These are phyloP conservation scores for Hyperoplus lanceolatus DNA, from an alignment of 2,797 vertebrate genomes.

Conservation along the genomic window DNA sequence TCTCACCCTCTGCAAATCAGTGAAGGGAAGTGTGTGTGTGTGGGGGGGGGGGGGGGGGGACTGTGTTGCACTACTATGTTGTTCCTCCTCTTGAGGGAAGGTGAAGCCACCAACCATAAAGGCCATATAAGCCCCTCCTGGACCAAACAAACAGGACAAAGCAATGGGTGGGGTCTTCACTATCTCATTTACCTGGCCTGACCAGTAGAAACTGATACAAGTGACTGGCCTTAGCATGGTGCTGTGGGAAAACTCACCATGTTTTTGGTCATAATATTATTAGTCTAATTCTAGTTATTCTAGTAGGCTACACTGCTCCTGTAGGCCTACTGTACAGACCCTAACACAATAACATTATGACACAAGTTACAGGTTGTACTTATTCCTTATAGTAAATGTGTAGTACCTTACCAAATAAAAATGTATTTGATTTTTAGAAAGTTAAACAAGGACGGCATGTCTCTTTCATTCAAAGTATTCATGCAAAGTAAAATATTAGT, in stretches of 20 bases:
- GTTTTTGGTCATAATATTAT: slow-evolving; percentile 59
- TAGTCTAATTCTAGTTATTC: neutral
- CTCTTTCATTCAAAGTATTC: neutral
- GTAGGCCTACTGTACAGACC: neutral
- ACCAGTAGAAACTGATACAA: slow-evolving; percentile 14
- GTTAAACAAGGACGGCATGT: neutral
- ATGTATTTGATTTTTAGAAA: neutral
- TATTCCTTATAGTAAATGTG: neutral
- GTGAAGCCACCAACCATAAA: neutral
- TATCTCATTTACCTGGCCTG: slow-evolving; percentile 17
- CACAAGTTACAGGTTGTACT: neutral
- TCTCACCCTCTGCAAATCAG: neutral
- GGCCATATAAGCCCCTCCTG: neutral
- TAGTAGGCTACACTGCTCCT: neutral
- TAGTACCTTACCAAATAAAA: neutral
- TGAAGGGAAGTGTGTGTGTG: neutral
- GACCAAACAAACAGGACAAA: slow-evolving; percentile 48
- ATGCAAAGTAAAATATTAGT: neutral
- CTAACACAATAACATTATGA: neutral
- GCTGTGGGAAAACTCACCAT: neutral
- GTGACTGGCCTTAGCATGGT: neutral
- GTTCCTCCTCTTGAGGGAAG: neutral
- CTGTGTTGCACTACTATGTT: neutral
- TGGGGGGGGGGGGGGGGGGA: neutral
- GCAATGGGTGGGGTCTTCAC: slow-evolving; percentile 48